Base-by-base conservation (phyloP, 2,797 vertebrate genomes). In the Scolopax rusticola region DNA sequence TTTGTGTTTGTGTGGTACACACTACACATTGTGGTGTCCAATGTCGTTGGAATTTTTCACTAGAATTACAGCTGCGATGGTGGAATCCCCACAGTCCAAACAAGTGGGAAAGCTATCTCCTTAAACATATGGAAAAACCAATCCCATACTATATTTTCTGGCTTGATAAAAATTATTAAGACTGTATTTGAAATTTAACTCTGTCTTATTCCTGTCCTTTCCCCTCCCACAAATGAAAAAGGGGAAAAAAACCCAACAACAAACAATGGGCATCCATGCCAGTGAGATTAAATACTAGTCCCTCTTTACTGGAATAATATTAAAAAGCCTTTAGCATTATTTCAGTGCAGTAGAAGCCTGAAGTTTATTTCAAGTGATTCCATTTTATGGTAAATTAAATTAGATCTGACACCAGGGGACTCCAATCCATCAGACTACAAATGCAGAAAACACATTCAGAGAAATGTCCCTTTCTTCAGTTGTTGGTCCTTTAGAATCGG, bases 211-310 rank as follows among this genome's bases (percentile, higher is more conserved):
- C 16, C 23, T 61, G 10, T 15, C 47, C 3, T 23, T 7, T 36
- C 2, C 6, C 11, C 1, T 2, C 3, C 6, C 33, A 30, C 13
- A 40, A n/a, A 4, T 43, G 8, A 51, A 74, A 43, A 1, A 47
- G 10, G 36, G 36, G 8, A 18, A 43, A 43, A 45, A 47, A 47
- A 47, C 3, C 45, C 12, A 9, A 11, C 18, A 30, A 18, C 12
- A 57, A 61, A 53, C 2, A 87, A 18, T 0, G 2, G 24, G 5
- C 9, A 76, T 6, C 5, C 2, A n/a, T 65, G n/a, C 47, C 13
- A 33, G 24, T 53, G 41, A 32, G 30, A 56, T 88, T 71, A 74
- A 59, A 4, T 23, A 43, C 65, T 21, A 56, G n/a, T 33, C 7
- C 6, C 50, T 65, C 11, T 56, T 40, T 23, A 54, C 41, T 87